Conservation (phyloP, 2,888 invertebrate species). For the Penaeus monodon region DNA sequence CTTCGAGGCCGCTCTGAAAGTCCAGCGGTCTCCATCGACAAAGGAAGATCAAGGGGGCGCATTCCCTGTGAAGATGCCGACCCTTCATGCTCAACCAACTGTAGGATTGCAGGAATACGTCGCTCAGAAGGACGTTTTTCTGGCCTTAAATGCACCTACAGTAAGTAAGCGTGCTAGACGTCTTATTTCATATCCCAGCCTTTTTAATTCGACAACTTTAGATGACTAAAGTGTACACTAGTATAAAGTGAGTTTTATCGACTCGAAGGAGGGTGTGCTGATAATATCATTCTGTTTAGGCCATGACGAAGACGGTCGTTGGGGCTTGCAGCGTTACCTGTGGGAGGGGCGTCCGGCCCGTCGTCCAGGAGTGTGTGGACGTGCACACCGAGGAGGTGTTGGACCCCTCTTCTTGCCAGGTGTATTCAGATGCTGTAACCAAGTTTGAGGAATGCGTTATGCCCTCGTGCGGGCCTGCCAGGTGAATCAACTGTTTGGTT, state of each 20-base stretch:
- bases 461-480: slow-evolving; percentile 25
- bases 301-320: slow-evolving; percentile 41
- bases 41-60: no score
- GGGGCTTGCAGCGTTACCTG: slow-evolving; percentile 49
- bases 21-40: no score
- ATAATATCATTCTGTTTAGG: slow-evolving; percentile 10
- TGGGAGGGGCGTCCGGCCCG: slow-evolving; percentile 18
- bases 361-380: slow-evolving; percentile 44
- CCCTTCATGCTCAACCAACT: no score
- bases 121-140: slow-evolving; percentile 45
- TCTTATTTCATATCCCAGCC: no score
- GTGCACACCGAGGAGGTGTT: slow-evolving; percentile 35
- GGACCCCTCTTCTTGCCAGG: slow-evolving; percentile 38
- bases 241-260: not conserved
- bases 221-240: not conserved
- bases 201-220: not conserved
- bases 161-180: not conserved
- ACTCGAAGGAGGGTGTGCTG: not conserved
- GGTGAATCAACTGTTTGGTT: not conserved
- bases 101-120: slow-evolving; percentile 37
- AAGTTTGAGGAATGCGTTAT: slow-evolving; percentile 27
- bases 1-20: no score
- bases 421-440: slow-evolving; percentile 1
- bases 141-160: slow-evolving; percentile 43
- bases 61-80: no score